Base-by-base conservation (phyloP, 1,140 invertebrate species). In the Asbolus verrucosus region DNA sequence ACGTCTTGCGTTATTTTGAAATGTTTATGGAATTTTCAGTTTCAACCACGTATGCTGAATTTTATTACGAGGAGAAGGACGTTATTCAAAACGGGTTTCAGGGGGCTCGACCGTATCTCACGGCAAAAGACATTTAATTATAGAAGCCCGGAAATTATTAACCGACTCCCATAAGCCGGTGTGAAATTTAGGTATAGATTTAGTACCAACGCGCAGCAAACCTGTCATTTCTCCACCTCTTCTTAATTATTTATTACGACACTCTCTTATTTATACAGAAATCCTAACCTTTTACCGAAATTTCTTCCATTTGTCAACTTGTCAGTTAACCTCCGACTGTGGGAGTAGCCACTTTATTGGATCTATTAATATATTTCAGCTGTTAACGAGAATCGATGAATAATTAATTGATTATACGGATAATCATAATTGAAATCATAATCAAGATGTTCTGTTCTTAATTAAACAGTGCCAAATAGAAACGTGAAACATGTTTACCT, bases 101-200 rank as follows among this genome's bases (percentile, higher is more conserved):
- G 46, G 46, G 18, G 46, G 21, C 46, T 54, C 46, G 46, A 27
- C 19, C 46, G 46, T 54, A 54, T 54, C 19, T 54, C 46, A 54
- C 46, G 21, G 9, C 46, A 14, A 54, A 54, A 54, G 46, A 54
- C 46, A 54, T 54, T 54, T 54, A 54, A 54, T 54, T 54, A 54
- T 16, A 27, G 21, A 6, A n/a, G 46, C 19, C 19, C 46, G 46
- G 46, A 54, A 54, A 54, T 54, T 54, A 54, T 54, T 54, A 54
- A 54, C 19, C 21, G 46, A 54, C 33, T 30, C 4, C 27, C 9
- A 30, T 30, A 11, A 36, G 33, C n/a, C 33, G 11, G 33, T 36
- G 46, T 54, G 46, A 54, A 54, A 54, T 54, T 54, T 27, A 24
- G 18, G 46, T 27, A 43, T 43, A 43, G 46, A 54, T 19, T 8